Evolutionary conservation across 2,888 invertebrate genomes (phyloP).

Genomic region (Troides helena): DNA sequence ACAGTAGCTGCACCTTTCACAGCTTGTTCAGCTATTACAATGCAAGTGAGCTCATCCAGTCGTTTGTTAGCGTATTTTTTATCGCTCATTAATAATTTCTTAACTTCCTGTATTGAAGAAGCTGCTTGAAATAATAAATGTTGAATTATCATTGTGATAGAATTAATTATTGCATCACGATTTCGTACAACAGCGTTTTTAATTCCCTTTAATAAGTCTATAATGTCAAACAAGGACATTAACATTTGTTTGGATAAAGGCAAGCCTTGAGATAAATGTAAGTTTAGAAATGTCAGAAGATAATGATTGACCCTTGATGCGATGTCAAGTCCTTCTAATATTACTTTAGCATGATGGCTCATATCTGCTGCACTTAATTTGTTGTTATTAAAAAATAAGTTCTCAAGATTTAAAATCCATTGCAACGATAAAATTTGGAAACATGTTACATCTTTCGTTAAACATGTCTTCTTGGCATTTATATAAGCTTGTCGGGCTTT

Average conservation of each 20-base stretch:
- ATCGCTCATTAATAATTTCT: slow-evolving; percentile 83
- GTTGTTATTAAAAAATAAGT: slow-evolving; percentile 58
- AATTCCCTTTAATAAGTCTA: slow-evolving; percentile 90
- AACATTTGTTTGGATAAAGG: slow-evolving; percentile 89
- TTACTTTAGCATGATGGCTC: slow-evolving; percentile 63
- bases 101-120: slow-evolving; percentile 83
- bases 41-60: slow-evolving; percentile 85
- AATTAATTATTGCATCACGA: slow-evolving; percentile 84
- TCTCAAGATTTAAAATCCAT: slow-evolving; percentile 66
- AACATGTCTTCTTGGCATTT: slow-evolving; percentile 76
- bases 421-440: slow-evolving; percentile 57
- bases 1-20: slow-evolving; percentile 83
- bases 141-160: slow-evolving; percentile 88
- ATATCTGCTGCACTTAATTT: slow-evolving; percentile 71
- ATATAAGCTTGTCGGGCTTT: slow-evolving; percentile 80
- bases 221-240: slow-evolving; percentile 87
- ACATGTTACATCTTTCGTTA: slow-evolving; percentile 82
- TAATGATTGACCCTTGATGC: slow-evolving; percentile 82
- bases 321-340: slow-evolving; percentile 83
- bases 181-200: slow-evolving; percentile 85
- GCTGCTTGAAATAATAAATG: slow-evolving; percentile 89
- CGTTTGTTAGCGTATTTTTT: slow-evolving; percentile 84
- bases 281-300: slow-evolving; percentile 79
- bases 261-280: slow-evolving; percentile 85
- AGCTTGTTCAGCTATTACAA: slow-evolving; percentile 86